A percentile compares a stretch with the other conserved stretches of the same genome.
These are phyloP conservation scores for Sebastes vulpes DNA, from an alignment of 2,797 vertebrate species.

Conservation along the genomic window DNA sequence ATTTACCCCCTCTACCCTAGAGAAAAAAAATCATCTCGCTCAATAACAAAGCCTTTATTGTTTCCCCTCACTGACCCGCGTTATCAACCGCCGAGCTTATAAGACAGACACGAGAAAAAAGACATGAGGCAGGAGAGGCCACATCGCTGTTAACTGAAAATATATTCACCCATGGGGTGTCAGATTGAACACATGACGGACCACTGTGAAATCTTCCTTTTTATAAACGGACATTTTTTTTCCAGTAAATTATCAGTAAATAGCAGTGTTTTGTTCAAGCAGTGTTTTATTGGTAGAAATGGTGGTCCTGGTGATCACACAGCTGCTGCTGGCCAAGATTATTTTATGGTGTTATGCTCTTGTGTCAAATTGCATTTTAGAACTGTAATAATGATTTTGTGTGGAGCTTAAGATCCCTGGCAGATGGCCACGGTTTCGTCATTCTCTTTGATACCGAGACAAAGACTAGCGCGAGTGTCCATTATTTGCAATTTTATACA, in stretches of 20 bases:
- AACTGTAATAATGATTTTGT: slow-evolving; percentile 64
- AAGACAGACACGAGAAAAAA: slow-evolving; percentile 5
- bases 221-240: neutral
- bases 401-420: slow-evolving; percentile 51
- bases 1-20: neutral
- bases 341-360: slow-evolving; percentile 49
- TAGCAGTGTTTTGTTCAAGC: slow-evolving; percentile 13
- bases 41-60: slow-evolving; percentile 32
- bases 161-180: slow-evolving; percentile 3
- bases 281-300: slow-evolving; percentile 19
- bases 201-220: slow-evolving; percentile 32
- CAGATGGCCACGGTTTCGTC: slow-evolving; percentile 42
- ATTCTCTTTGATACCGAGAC: slow-evolving; percentile 17
- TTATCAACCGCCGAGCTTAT: neutral
- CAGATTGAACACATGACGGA: slow-evolving; percentile 3
- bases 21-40: slow-evolving; percentile 6
- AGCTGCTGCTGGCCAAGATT: slow-evolving; percentile 31
- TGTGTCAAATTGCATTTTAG: slow-evolving; percentile 57
- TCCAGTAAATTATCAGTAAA: neutral
- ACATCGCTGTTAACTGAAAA: neutral
- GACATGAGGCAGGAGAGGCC: neutral
- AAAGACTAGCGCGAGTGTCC: slow-evolving; percentile 6
- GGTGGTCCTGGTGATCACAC: slow-evolving; percentile 27
- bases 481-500: slow-evolving; percentile 47
- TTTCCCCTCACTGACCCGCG: neutral